Conservation (phyloP, 2,113 vertebrate species). For the Hippocampus mohnikei region DNA sequence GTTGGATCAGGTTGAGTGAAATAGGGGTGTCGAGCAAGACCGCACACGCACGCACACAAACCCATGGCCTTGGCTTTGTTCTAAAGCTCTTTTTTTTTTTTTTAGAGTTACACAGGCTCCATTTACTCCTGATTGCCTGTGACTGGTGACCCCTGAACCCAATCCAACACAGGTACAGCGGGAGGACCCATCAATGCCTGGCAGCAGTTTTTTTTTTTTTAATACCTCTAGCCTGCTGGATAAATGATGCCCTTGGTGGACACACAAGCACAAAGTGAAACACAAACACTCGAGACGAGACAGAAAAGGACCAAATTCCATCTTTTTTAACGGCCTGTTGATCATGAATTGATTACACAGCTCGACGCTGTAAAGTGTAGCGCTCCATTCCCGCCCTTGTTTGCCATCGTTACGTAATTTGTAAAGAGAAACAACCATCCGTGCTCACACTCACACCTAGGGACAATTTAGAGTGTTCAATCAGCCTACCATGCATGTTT, state of each 20-base stretch:
- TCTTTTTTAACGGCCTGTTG: conserved; percentile 3
- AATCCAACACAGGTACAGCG: conserved; percentile 68
- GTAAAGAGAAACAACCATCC: no score
- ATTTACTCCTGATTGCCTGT: conserved; percentile 74
- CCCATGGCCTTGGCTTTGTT: conserved; percentile 66
- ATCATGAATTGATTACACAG: background rate
- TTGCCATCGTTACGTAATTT: no score
- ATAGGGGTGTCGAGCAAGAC: conserved; percentile 17
- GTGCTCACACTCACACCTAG: no score
- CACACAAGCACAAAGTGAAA: conserved; percentile 28
- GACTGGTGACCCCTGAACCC: conserved; percentile 71
- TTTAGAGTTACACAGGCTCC: conserved; percentile 68
- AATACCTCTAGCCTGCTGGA: conserved; percentile 56
- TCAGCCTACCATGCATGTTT: no score
- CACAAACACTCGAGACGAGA: conserved; percentile 1
- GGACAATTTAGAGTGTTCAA: no score
- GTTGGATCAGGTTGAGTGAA: conserved; percentile 42
- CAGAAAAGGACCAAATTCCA: background rate
- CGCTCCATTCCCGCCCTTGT: no score
- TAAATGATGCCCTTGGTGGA: conserved; percentile 71
- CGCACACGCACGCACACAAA: conserved; percentile 13
- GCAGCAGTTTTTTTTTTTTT: conserved; percentile 58
- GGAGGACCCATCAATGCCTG: conserved; percentile 65
- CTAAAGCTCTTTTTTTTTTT: conserved; percentile 48
- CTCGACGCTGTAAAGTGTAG: background rate